Evolutionary conservation across 1,140 invertebrate species (phyloP).

Genomic region (Rhagoletis zephyria): DNA sequence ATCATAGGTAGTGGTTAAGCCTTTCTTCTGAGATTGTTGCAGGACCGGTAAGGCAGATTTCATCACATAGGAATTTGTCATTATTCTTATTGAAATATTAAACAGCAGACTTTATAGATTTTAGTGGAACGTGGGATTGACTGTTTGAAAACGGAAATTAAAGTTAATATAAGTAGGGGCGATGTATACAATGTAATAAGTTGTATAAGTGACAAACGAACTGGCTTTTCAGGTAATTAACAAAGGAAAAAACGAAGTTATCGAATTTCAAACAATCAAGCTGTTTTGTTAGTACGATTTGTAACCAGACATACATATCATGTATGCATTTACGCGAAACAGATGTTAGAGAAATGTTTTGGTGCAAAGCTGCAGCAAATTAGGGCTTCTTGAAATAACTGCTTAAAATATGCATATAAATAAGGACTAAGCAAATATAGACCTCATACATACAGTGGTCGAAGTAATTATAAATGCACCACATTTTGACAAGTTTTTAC

Average conservation of each 20-base stretch:
- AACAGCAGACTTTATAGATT: slow-evolving; percentile 34
- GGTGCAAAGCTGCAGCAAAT: too few relatives aligned
- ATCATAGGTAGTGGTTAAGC: slow-evolving; percentile 31
- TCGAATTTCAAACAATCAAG: too few relatives aligned
- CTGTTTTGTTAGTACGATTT: too few relatives aligned
- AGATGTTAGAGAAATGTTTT: too few relatives aligned
- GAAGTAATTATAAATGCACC: too few relatives aligned
- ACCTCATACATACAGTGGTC: background rate
- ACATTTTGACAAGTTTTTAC: too few relatives aligned
- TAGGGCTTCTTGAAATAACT: too few relatives aligned
- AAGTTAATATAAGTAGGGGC: background rate
- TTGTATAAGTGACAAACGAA: background rate
- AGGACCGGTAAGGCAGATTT: slow-evolving; percentile 42
- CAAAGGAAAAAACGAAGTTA: too few relatives aligned
- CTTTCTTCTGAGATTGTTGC: slow-evolving; percentile 22
- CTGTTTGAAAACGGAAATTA: slow-evolving; percentile 18
- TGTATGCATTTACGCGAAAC: too few relatives aligned
- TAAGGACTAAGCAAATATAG: background rate
- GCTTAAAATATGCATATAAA: background rate
- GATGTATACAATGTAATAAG: background rate
- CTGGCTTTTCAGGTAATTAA: too few relatives aligned
- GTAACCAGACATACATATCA: too few relatives aligned
- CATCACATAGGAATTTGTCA: slow-evolving; percentile 50
- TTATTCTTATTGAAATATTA: slow-evolving; percentile 47
- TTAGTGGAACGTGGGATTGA: slow-evolving; percentile 50